phyloP scores from a whole-genome alignment of 2,888 invertebrate species.

The Eristalis pertinax region DNA sequence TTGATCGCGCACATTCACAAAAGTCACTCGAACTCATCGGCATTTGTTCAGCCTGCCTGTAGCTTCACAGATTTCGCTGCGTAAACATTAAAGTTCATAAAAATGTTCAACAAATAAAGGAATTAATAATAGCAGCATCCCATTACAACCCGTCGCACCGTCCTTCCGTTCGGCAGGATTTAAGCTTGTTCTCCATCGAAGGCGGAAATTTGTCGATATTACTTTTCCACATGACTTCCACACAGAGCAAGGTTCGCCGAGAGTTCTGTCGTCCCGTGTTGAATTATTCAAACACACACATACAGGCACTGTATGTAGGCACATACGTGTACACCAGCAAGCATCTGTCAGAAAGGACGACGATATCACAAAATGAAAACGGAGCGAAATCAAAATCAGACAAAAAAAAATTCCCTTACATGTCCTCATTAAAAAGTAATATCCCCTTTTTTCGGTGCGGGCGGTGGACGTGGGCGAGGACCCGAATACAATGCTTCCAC shows the following conservation, averaged over 20 bases:
- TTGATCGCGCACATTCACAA: conserved; percentile 28
- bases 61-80: conserved; percentile 34
- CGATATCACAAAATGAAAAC: conserved; percentile 34
- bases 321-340: conserved; percentile 6
- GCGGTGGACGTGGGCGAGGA: conserved; percentile 18
- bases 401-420: conserved; percentile 47
- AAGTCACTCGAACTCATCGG: conserved; percentile 12
- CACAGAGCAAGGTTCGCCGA: conserved; percentile 35
- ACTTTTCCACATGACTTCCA: conserved; percentile 55
- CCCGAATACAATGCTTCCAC: conserved; percentile 49
- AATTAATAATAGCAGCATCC: conserved; percentile 47
- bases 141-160: conserved; percentile 3
- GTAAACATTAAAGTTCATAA: conserved; percentile 69
- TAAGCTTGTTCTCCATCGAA: conserved; percentile 39
- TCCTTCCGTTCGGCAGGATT: conserved; percentile 41
- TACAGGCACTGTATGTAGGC: neutral
- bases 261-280: conserved; percentile 58
- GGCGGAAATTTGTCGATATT: conserved; percentile 64
- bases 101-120: conserved; percentile 65
- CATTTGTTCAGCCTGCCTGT: neutral
- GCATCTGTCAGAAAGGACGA: conserved; percentile 34
- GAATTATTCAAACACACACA: conserved; percentile 56
- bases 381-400: neutral
- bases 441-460: conserved; percentile 55
- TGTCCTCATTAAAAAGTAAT: conserved; percentile 71